Percentiles rank a stretch among this genome's conserved stretches.
These are phyloP conservation scores for Mesochorus sp. DNA, from an alignment of 2,888 invertebrate species.

Conservation along the genomic window DNA sequence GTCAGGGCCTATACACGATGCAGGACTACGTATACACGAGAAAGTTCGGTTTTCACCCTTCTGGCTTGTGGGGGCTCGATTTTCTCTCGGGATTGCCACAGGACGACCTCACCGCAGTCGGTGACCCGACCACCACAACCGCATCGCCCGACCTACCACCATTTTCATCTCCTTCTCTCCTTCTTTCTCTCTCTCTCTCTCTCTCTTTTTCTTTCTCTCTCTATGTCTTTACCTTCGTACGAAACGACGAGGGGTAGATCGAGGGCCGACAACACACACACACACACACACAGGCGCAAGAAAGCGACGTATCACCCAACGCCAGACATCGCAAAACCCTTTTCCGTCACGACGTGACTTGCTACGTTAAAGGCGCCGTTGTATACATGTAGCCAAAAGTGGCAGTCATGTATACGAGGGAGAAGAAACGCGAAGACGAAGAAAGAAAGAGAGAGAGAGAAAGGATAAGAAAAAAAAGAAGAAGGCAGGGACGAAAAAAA, in stretches of 20 bases:
- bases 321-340: constrained; percentile 76
- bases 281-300: constrained; percentile 62
- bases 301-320: constrained; percentile 76
- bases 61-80: constrained; percentile 22
- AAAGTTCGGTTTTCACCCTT: constrained; percentile 18
- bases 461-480: constrained; percentile 45
- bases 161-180: constrained; percentile 63
- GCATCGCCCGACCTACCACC: constrained; percentile 44
- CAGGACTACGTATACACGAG: neutral
- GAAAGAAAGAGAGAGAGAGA: constrained; percentile 38
- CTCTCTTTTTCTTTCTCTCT: constrained; percentile 38
- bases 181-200: constrained; percentile 43
- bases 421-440: constrained; percentile 41
- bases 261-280: constrained; percentile 70
- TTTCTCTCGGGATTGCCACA: constrained; percentile 43
- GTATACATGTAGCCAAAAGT: constrained; percentile 14
- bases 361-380: constrained; percentile 74
- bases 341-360: constrained; percentile 77
- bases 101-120: constrained; percentile 49
- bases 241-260: constrained; percentile 12
- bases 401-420: constrained; percentile 62
- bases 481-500: constrained; percentile 26
- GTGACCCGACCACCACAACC: constrained; percentile 54
- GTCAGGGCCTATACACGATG: too few relatives aligned
- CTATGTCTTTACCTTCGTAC: constrained; percentile 2